Conservation (phyloP, 2,888 invertebrate species). For the Cephus sareptanus region DNA sequence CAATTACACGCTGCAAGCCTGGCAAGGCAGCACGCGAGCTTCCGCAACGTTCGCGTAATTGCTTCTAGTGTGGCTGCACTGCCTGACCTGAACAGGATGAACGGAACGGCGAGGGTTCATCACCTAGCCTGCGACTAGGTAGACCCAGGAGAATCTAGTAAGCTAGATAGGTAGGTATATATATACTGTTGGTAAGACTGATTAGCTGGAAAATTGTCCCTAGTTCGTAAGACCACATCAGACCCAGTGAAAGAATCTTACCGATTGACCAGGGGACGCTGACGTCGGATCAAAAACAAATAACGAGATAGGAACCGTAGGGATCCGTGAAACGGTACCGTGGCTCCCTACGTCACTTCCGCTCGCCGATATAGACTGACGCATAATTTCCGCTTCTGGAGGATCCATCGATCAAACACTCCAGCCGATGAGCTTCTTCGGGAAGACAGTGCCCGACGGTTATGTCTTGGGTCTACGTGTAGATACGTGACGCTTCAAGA, state of each 20-base stretch:
- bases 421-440: conserved; percentile 35
- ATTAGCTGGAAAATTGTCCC: not conserved
- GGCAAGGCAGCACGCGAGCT: conserved; percentile 34
- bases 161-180: not conserved
- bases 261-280: not conserved
- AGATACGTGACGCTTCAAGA: no score
- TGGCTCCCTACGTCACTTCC: conserved; percentile 53
- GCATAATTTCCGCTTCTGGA: conserved; percentile 64
- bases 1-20: conserved; percentile 29
- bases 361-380: conserved; percentile 61
- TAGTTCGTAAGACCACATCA: not conserved
- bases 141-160: not conserved
- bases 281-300: not conserved
- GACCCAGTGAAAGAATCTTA: not conserved
- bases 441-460: no score
- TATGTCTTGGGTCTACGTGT: no score
- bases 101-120: not conserved
- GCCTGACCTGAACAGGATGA: not conserved
- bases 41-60: conserved; percentile 34
- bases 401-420: conserved; percentile 66
- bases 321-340: no score
- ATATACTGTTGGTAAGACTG: not conserved
- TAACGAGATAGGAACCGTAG: not conserved
- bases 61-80: conserved; percentile 12
- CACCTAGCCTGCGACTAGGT: not conserved